Percentiles rank a stretch among this genome's conserved stretches.
Conservation (phyloP, 2,888 invertebrate genomes). For the Ennomos quercinarius region DNA sequence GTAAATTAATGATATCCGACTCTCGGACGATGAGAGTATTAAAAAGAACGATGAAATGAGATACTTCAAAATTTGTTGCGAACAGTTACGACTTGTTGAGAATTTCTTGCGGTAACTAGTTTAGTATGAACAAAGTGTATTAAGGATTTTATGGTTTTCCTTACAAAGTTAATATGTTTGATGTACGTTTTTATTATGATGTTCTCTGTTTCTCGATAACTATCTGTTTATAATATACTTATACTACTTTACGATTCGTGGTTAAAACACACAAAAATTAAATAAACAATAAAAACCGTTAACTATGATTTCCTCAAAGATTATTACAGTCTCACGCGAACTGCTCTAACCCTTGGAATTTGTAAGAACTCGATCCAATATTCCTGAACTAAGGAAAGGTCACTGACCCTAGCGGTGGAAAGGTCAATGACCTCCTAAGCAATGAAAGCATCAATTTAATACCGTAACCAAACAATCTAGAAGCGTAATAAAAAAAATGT, state of each 20-base stretch:
- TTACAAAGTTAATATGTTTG: background rate
- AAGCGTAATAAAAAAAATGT: constrained; percentile 43
- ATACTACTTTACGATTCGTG: no score
- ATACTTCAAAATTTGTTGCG: constrained; percentile 10
- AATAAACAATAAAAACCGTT: constrained; percentile 15
- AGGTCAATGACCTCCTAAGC: constrained; percentile 25
- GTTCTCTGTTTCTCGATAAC: no score
- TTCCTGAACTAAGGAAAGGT: constrained; percentile 19
- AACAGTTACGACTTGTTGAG: constrained; percentile 7
- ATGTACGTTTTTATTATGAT: no score
- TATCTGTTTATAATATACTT: no score
- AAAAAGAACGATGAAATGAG: constrained; percentile 24
- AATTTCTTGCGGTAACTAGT: constrained; percentile 4
- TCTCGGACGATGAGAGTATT: constrained; percentile 22
- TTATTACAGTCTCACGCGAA: constrained; percentile 18
- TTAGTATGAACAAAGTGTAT: background rate
- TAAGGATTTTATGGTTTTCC: background rate
- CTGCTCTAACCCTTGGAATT: constrained; percentile 5
- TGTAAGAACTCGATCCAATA: constrained; percentile 12
- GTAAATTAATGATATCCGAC: constrained; percentile 38
- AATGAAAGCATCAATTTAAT: constrained; percentile 31
- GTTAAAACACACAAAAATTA: no score
- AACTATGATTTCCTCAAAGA: constrained; percentile 7
- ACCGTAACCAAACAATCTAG: constrained; percentile 36
- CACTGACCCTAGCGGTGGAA: constrained; percentile 23